Conservation (phyloP, 2,113 vertebrate genomes). For the Oreochromis spilurus region DNA sequence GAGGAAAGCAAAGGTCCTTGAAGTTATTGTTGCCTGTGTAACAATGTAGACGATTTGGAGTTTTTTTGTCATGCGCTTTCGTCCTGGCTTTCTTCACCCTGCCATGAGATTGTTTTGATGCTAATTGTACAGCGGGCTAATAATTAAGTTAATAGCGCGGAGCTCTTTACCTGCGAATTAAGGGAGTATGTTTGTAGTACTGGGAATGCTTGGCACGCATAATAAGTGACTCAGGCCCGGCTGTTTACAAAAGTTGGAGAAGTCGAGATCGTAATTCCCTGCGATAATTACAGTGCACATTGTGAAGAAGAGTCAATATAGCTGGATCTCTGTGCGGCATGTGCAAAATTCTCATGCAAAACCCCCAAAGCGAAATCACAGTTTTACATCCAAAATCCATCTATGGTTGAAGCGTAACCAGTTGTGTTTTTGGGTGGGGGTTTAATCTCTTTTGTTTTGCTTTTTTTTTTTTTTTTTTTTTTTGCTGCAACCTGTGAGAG, state of each 20-base stretch:
- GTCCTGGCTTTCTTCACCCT: constrained; percentile 14
- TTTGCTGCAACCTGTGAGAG: neutral
- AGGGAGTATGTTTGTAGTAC: constrained; percentile 26
- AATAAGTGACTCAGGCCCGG: neutral
- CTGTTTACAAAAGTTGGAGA: constrained; percentile 16
- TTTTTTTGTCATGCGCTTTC: constrained; percentile 46
- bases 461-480: neutral
- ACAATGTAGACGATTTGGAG: constrained; percentile 47
- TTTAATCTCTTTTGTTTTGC: neutral
- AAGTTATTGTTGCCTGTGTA: constrained; percentile 43
- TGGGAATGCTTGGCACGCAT: neutral
- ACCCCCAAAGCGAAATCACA: neutral
- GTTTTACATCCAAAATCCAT: neutral
- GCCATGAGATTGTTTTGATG: constrained; percentile 25
- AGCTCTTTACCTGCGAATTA: constrained; percentile 14
- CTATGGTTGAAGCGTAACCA: neutral
- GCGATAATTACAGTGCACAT: neutral
- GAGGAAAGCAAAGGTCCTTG: constrained; percentile 31
- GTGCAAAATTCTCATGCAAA: neutral
- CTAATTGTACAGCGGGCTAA: constrained; percentile 45
- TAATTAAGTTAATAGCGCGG: constrained; percentile 46
- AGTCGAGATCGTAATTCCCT: neutral
- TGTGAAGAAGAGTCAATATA: neutral
- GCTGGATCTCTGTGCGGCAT: neutral
- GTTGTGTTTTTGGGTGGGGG: neutral